phyloP scores from a whole-genome alignment of 2,113 vertebrate species.

The Bombycilla garrulus region DNA sequence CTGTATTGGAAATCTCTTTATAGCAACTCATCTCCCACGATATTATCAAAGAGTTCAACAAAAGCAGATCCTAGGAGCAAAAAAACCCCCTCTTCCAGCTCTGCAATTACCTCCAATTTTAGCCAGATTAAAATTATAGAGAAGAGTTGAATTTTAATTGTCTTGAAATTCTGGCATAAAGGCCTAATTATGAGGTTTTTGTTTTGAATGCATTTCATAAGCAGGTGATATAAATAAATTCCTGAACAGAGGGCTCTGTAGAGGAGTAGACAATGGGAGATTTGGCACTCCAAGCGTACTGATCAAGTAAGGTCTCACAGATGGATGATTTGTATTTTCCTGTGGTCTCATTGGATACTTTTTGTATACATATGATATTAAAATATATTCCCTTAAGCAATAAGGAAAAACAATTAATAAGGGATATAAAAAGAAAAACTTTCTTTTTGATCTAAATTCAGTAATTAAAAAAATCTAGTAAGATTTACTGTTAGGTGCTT shows the following conservation, averaged over 20 bases:
- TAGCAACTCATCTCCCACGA: not conserved
- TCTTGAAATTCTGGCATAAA: conserved; percentile 22
- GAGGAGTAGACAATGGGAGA: not conserved
- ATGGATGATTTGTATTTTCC: not conserved
- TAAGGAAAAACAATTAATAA: not conserved
- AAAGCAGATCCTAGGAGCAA: not conserved
- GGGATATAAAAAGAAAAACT: not conserved
- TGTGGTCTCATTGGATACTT: not conserved
- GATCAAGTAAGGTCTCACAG: not conserved
- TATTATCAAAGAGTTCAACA: not conserved
- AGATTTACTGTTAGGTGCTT: conserved; percentile 37
- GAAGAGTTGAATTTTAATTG: conserved; percentile 31
- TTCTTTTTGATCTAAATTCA: conserved; percentile 39
- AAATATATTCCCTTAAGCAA: not conserved
- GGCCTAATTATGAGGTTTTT: conserved; percentile 18
- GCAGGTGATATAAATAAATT: conserved; percentile 45
- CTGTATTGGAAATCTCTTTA: not conserved
- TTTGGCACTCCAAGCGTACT: not conserved
- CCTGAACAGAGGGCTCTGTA: not conserved
- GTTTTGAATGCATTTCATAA: conserved; percentile 11
- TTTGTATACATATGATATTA: not conserved
- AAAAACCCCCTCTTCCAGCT: not conserved
- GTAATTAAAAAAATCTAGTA: not conserved
- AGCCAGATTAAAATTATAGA: conserved; percentile 45
- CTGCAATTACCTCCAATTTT: conserved; percentile 40